Evolutionary conservation across 2,888 invertebrate species (phyloP).

Genomic region (Macaria liturata): DNA sequence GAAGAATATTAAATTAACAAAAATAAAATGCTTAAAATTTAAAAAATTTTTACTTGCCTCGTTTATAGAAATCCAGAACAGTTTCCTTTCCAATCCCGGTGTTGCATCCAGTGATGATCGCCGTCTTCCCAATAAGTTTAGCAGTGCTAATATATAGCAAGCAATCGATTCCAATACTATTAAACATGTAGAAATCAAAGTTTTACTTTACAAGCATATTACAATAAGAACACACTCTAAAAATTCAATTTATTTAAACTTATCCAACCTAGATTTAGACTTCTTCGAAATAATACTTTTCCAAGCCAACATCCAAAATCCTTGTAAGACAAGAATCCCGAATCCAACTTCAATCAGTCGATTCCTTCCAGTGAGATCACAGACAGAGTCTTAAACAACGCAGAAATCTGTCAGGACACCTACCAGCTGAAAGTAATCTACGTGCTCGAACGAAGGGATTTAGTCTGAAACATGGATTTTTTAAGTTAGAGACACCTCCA

Average conservation of each 20-base stretch:
- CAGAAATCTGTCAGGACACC: slow-evolving; percentile 8
- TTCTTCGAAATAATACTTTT: too few relatives aligned
- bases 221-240: too few relatives aligned
- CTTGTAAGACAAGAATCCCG: too few relatives aligned
- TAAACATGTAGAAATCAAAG: too few relatives aligned
- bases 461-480: background rate
- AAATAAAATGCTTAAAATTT: too few relatives aligned
- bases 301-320: too few relatives aligned
- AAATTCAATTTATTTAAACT: too few relatives aligned
- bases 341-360: background rate
- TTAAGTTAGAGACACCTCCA: too few relatives aligned
- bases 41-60: slow-evolving; percentile 66
- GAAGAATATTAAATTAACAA: too few relatives aligned
- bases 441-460: slow-evolving; percentile 11
- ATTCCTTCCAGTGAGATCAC: background rate
- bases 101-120: slow-evolving; percentile 78
- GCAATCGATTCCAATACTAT: too few relatives aligned
- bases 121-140: slow-evolving; percentile 81
- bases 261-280: too few relatives aligned
- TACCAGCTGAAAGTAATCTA: slow-evolving; percentile 12
- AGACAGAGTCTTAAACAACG: slow-evolving; percentile 9
- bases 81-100: slow-evolving; percentile 77
- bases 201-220: too few relatives aligned
- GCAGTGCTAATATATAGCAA: slow-evolving; percentile 66
- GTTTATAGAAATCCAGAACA: slow-evolving; percentile 72